A percentile compares a stretch with the other conserved stretches of the same genome.
phyloP scores from a whole-genome alignment of 2,888 invertebrate genomes.

The Drosophila mimetica region DNA sequence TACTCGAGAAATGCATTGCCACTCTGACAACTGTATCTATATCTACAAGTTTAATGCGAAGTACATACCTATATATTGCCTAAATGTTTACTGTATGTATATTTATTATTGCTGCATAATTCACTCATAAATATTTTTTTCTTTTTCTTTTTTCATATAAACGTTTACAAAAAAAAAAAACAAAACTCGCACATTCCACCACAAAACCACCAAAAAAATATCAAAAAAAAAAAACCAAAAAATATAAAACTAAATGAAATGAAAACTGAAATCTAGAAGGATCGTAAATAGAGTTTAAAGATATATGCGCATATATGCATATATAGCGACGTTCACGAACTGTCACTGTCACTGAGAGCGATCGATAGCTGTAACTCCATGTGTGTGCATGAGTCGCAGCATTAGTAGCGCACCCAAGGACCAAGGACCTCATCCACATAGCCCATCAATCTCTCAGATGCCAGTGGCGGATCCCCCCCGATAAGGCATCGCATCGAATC shows the following conservation, averaged over 20 bases:
- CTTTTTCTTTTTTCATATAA: slow-evolving; percentile 83
- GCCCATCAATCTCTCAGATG: slow-evolving; percentile 61
- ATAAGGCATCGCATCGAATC: slow-evolving; percentile 37
- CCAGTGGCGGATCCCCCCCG: slow-evolving; percentile 50
- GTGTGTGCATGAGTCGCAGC: slow-evolving; percentile 28
- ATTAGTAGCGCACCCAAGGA: slow-evolving; percentile 36
- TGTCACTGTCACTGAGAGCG: slow-evolving; percentile 41
- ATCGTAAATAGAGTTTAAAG: slow-evolving; percentile 28
- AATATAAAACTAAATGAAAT: slow-evolving; percentile 33
- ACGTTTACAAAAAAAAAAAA: slow-evolving; percentile 72
- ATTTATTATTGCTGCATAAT: slow-evolving; percentile 83
- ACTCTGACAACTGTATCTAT: slow-evolving; percentile 44
- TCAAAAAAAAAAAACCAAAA: slow-evolving; percentile 54
- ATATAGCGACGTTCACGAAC: slow-evolving; percentile 31
- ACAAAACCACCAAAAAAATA: slow-evolving; percentile 64
- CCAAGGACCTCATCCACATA: slow-evolving; percentile 43
- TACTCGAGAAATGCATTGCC: slow-evolving; percentile 49
- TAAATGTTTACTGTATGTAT: slow-evolving; percentile 79
- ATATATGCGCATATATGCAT: slow-evolving; percentile 17
- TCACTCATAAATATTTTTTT: slow-evolving; percentile 83
- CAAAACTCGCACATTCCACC: slow-evolving; percentile 78
- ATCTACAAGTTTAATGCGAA: slow-evolving; percentile 42
- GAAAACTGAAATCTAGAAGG: slow-evolving; percentile 42
- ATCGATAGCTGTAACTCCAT: slow-evolving; percentile 29
- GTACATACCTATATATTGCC: slow-evolving; percentile 60